Conservation (phyloP, 2,797 vertebrate genomes). For the Meriones psammophilus region DNA sequence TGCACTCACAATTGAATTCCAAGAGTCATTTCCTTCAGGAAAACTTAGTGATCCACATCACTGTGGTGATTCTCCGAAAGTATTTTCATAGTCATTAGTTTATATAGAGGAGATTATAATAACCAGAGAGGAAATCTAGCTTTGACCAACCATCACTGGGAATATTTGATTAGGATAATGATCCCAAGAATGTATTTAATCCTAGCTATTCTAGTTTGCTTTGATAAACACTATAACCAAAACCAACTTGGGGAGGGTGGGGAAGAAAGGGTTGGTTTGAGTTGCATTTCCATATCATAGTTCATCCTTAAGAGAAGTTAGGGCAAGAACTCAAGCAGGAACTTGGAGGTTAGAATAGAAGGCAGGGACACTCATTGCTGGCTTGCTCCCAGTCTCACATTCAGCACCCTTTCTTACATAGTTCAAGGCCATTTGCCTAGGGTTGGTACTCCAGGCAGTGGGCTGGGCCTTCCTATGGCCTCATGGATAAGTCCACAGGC, state of each 20-base stretch:
- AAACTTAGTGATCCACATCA: conserved; percentile 40
- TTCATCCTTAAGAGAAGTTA: not conserved
- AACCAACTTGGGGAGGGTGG: not conserved
- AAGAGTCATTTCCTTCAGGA: conserved; percentile 46
- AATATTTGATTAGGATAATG: conserved; percentile 42
- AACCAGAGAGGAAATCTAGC: conserved; percentile 36
- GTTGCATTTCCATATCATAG: not conserved
- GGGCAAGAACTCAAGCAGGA: not conserved
- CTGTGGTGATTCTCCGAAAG: not conserved
- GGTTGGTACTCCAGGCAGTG: not conserved
- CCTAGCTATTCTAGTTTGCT: conserved; percentile 12
- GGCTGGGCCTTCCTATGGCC: not conserved
- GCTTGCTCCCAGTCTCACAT: not conserved
- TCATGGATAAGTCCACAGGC: not conserved
- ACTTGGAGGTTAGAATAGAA: not conserved
- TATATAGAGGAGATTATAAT: conserved; percentile 58
- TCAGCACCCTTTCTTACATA: not conserved
- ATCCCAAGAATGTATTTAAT: conserved; percentile 49
- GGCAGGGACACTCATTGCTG: not conserved
- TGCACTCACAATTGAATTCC: conserved; percentile 57
- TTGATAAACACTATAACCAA: not conserved
- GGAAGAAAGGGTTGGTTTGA: not conserved
- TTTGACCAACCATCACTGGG: conserved; percentile 56
- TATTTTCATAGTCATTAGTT: conserved; percentile 30
- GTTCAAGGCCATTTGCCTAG: not conserved